Evolutionary conservation across 2,888 invertebrate species (phyloP).

Genomic region (Cerceris ruficornis): DNA sequence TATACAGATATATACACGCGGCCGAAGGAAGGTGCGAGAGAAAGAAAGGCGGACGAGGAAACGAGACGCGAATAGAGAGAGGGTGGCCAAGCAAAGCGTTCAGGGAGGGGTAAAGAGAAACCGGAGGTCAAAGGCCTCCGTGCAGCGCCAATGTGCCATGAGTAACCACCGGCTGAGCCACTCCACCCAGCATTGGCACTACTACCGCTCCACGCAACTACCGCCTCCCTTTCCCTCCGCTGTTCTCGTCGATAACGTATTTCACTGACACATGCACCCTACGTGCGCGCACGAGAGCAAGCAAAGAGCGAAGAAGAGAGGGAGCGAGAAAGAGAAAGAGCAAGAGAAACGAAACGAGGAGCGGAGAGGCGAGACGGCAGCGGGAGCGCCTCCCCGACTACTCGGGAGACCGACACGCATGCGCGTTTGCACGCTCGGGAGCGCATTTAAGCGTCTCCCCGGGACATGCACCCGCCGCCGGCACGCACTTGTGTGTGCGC

Average conservation of each 20-base stretch:
- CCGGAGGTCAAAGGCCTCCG: constrained; percentile 80
- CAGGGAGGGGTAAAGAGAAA: constrained; percentile 51
- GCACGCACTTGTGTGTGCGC: constrained; percentile 25
- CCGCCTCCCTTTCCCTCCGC: constrained; percentile 14
- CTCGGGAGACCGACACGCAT: constrained; percentile 49
- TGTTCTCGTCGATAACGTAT: constrained; percentile 70
- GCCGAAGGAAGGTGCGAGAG: constrained; percentile 41
- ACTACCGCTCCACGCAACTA: constrained; percentile 41
- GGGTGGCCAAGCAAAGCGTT: constrained; percentile 30
- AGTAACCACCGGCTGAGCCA: constrained; percentile 70
- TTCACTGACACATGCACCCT: constrained; percentile 55
- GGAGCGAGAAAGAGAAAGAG: constrained; percentile 16
- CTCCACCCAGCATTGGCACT: constrained; percentile 55
- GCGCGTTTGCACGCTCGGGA: constrained; percentile 62
- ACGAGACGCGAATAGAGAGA: constrained; percentile 21
- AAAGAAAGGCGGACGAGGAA: constrained; percentile 35
- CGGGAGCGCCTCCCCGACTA: constrained; percentile 33
- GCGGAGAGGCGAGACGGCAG: constrained; percentile 5
- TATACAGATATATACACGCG: constrained; percentile 10
- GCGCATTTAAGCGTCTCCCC: constrained; percentile 60
- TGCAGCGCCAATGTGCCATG: constrained; percentile 72
- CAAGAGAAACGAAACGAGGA: constrained; percentile 1
- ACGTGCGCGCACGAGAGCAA: constrained; percentile 37
- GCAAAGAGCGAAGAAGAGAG: constrained; percentile 1
- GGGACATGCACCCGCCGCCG: constrained; percentile 43